Percentiles rank a stretch among this genome's conserved stretches.
phyloP scores from a whole-genome alignment of 2,888 invertebrate genomes.

The Tipula lateralis region DNA sequence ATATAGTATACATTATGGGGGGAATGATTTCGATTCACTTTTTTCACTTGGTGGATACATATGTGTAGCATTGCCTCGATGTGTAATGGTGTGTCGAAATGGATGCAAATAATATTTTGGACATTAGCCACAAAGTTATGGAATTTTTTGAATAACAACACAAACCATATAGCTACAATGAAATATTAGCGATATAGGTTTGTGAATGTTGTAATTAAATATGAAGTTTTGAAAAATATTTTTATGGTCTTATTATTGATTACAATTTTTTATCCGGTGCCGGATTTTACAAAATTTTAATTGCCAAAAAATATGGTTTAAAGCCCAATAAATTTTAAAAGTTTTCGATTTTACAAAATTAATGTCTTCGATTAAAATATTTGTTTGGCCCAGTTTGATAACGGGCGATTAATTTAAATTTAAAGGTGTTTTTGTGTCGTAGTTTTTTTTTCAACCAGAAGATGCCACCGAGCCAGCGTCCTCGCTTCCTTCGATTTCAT shows the following conservation, averaged over 20 bases:
- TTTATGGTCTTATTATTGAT: not conserved
- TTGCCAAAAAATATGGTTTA: not conserved
- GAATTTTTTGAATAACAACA: not conserved
- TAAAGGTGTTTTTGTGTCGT: no score
- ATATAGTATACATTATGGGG: not conserved
- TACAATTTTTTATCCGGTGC: not conserved
- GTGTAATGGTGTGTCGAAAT: not conserved
- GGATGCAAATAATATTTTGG: not conserved
- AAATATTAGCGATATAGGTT: not conserved
- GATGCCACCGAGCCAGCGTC: no score
- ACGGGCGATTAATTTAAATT: not conserved
- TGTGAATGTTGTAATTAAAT: not conserved
- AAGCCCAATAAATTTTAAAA: not conserved
- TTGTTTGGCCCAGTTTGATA: not conserved
- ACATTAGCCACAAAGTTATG: not conserved
- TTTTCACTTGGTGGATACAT: no score
- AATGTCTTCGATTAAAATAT: not conserved
- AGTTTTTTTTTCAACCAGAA: no score
- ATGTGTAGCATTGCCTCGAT: no score
- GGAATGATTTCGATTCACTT: not conserved
- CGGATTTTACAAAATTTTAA: not conserved
- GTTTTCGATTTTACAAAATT: not conserved
- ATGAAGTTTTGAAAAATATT: not conserved
- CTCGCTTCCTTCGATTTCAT: no score
- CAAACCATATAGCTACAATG: not conserved